phyloP scores from a whole-genome alignment of 2,113 vertebrate species.

The Scortum barcoo region DNA sequence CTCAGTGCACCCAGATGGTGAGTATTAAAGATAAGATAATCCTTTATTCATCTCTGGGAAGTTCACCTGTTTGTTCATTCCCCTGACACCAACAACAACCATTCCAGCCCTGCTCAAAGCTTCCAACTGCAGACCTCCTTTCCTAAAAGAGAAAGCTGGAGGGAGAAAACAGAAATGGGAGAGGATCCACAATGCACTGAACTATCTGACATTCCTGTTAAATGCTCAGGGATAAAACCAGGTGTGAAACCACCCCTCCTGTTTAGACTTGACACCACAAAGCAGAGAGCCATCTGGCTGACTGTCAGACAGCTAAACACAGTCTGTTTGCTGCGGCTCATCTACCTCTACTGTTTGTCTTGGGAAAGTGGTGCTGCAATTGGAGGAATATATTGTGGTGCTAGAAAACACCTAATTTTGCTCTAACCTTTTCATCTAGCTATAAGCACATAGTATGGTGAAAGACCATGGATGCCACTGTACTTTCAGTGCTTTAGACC shows the following conservation, averaged over 20 bases:
- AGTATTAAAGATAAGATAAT: not conserved
- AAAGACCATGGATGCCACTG: not conserved
- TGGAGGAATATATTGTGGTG: conserved; percentile 4
- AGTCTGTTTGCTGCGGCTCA: conserved; percentile 41
- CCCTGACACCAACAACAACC: conserved; percentile 50
- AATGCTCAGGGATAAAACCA: conserved; percentile 71
- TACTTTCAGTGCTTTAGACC: not conserved
- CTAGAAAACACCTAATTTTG: conserved; percentile 14
- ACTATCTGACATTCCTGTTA: conserved; percentile 72
- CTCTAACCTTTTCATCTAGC: not conserved
- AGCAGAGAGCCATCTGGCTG: conserved; percentile 75
- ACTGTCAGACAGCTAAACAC: conserved; percentile 59
- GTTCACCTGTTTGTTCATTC: not conserved
- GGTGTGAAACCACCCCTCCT: conserved; percentile 77
- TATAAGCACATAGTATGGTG: not conserved
- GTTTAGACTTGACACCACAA: conserved; percentile 77
- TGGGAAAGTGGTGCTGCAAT: conserved; percentile 11
- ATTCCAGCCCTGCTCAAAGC: conserved; percentile 44
- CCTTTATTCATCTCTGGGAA: too few species aligned
- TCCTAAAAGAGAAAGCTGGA: conserved; percentile 17
- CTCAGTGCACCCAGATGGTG: not conserved
- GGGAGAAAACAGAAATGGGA: conserved; percentile 12
- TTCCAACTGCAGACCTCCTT: conserved; percentile 17
- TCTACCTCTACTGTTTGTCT: conserved; percentile 35
- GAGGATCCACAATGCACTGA: conserved; percentile 24